Conservation (phyloP, 2,113 vertebrate genomes). For the Aphyosemion australe region DNA sequence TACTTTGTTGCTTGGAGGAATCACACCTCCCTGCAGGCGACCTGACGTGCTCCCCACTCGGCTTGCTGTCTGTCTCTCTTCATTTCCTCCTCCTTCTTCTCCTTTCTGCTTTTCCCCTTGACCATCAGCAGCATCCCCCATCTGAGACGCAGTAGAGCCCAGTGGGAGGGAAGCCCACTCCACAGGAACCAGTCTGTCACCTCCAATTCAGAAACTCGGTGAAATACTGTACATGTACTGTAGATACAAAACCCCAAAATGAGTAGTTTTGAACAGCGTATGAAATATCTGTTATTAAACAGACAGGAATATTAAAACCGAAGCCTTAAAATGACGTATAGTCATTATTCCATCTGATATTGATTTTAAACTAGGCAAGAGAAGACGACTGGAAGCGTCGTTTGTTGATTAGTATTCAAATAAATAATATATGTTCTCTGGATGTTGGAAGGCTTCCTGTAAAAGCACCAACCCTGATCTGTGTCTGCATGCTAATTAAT, state of each 20-base stretch:
- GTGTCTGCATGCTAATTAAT: neutral
- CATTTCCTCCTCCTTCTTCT: slow-evolving; percentile 3
- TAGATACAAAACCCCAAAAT: neutral
- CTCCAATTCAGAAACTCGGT: slow-evolving; percentile 51
- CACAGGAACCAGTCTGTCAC: slow-evolving; percentile 59
- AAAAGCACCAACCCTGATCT: too few relatives aligned
- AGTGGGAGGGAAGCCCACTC: slow-evolving; percentile 47
- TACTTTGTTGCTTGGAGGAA: slow-evolving; percentile 57
- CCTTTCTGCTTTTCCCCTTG: slow-evolving; percentile 8
- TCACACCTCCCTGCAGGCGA: slow-evolving; percentile 51
- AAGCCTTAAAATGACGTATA: neutral
- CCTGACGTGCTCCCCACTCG: slow-evolving; percentile 53
- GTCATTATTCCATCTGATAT: neutral
- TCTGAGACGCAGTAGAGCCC: slow-evolving; percentile 24
- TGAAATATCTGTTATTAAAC: neutral
- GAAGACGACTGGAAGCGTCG: neutral
- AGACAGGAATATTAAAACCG: neutral
- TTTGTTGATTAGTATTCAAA: neutral
- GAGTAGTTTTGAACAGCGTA: slow-evolving; percentile 3
- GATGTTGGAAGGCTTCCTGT: too few relatives aligned
- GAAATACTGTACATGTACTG: slow-evolving; percentile 16
- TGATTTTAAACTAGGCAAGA: neutral
- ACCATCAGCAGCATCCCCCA: slow-evolving; percentile 24
- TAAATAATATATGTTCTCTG: neutral
- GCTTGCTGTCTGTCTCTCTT: slow-evolving; percentile 36